These are phyloP conservation scores for Lathronympha strigana DNA, from an alignment of 2,888 invertebrate species.

Conservation along the genomic window DNA sequence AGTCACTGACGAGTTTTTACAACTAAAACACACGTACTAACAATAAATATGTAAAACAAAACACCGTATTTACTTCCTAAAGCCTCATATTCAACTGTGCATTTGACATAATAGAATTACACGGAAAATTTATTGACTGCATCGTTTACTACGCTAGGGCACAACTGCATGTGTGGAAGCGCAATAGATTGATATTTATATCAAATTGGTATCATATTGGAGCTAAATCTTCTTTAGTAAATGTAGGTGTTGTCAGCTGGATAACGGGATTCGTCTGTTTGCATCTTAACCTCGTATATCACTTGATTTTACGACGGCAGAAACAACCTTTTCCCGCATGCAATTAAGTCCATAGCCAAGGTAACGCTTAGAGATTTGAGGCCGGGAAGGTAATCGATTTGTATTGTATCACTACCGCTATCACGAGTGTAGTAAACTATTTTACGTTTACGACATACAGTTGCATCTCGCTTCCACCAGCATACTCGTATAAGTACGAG, in stretches of 20 bases:
- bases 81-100: background rate
- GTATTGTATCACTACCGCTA: conserved; percentile 6
- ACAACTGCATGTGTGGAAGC: background rate
- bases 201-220: background rate
- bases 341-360: conserved; percentile 17
- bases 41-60: conserved; percentile 9
- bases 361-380: conserved; percentile 4
- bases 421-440: too few species aligned
- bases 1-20: background rate
- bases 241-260: background rate
- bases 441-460: too few species aligned
- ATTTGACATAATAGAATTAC: background rate
- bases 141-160: background rate
- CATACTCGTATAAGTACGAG: too few species aligned
- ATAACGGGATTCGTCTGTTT: conserved; percentile 13
- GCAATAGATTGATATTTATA: background rate
- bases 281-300: conserved; percentile 8
- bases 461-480: too few species aligned
- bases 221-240: background rate
- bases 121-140: background rate
- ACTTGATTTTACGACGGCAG: conserved; percentile 4
- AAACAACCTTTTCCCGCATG: conserved; percentile 19
- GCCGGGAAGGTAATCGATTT: conserved; percentile 3
- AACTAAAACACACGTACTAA: background rate
- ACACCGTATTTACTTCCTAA: background rate